These are phyloP conservation scores for Ormyrus thymus DNA, from an alignment of 2,888 invertebrate genomes.

Conservation along the genomic window DNA sequence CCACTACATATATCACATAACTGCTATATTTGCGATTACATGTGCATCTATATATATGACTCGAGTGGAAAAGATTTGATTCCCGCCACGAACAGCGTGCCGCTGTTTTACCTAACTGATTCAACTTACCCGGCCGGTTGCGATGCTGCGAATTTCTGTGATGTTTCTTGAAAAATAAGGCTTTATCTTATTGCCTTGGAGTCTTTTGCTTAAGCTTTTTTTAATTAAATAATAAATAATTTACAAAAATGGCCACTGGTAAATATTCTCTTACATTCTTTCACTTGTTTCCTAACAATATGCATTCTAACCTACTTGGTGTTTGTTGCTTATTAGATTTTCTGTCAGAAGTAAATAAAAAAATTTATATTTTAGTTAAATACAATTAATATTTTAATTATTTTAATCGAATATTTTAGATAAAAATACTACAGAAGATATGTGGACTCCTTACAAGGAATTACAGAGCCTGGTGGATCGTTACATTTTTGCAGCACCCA, in stretches of 20 bases:
- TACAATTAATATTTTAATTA: too few species aligned
- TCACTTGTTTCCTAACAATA: background rate
- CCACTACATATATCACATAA: too few species aligned
- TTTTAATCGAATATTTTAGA: conserved; percentile 59
- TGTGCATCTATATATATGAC: too few species aligned
- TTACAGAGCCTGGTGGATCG: conserved; percentile 83
- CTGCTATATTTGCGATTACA: too few species aligned
- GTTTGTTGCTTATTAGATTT: background rate
- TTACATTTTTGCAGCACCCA: conserved; percentile 79
- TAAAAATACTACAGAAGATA: conserved; percentile 79
- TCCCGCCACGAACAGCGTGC: too few species aligned
- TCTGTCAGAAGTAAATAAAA: background rate
- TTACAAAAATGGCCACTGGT: conserved; percentile 37
- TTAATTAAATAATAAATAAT: conserved; percentile 10
- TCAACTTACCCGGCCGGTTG: background rate
- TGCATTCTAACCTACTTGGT: conserved; percentile 5
- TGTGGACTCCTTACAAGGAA: conserved; percentile 91
- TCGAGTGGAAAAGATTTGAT: too few species aligned
- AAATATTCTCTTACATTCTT: conserved; percentile 20
- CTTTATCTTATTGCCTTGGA: background rate
- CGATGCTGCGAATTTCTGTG: conserved; percentile 12
- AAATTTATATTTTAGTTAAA: too few species aligned
- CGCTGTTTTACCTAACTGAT: too few species aligned
- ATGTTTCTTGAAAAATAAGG: background rate
- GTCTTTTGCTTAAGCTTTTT: conserved; percentile 1